phyloP scores from a whole-genome alignment of 37 sponge, comb jelly and placozoan genomes.

The Ephydatia muelleri region DNA sequence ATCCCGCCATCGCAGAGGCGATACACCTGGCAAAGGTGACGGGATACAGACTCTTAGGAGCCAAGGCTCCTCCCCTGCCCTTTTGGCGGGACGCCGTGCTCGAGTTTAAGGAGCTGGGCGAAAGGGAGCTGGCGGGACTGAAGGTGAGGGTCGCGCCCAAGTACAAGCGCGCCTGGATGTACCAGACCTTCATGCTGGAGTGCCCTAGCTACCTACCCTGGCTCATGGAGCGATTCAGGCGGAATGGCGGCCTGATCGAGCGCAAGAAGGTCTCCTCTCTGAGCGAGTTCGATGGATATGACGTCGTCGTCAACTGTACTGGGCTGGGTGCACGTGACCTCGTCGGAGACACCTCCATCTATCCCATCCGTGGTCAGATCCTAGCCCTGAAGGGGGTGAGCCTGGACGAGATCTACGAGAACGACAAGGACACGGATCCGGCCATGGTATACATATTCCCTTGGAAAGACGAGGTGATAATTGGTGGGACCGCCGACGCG shows the following conservation, averaged over 20 bases:
- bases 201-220: slow-evolving; percentile 31
- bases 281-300: slow-evolving; percentile 13
- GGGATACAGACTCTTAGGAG: no score
- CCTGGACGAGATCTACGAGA: slow-evolving; percentile 23
- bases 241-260: slow-evolving; percentile 10
- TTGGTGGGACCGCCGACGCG: slow-evolving; percentile 25
- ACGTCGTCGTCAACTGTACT: slow-evolving; percentile 59
- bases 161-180: neutral
- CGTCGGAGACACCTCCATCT: slow-evolving; percentile 8
- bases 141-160: neutral
- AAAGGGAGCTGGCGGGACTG: neutral
- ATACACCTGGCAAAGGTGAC: no score
- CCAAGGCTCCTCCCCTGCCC: neutral
- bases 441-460: slow-evolving; percentile 32
- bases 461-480: neutral
- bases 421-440: neutral
- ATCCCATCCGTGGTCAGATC: slow-evolving; percentile 35
- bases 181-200: slow-evolving; percentile 7
- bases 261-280: neutral
- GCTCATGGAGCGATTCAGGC: slow-evolving; percentile 16
- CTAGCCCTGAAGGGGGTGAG: slow-evolving; percentile 32
- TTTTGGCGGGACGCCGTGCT: neutral
- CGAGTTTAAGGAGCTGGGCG: neutral
- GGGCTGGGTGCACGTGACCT: slow-evolving; percentile 49
- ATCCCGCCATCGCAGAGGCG: no score